Evolutionary conservation across 1,140 invertebrate genomes (phyloP).

Genomic region (Heliconius congener): DNA sequence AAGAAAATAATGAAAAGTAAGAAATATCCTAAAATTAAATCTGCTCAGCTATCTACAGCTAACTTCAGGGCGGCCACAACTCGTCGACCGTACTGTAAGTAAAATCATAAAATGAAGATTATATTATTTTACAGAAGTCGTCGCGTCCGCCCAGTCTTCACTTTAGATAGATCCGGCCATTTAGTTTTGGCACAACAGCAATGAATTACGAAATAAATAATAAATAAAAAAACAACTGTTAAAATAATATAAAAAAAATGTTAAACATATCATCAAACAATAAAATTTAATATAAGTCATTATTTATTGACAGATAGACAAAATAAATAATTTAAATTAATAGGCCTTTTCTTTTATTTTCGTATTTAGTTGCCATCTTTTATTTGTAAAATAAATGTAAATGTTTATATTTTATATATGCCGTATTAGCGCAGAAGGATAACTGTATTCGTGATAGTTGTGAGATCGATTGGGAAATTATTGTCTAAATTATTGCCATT

Average conservation of each 20-base stretch:
- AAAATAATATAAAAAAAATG: background rate
- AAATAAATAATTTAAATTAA: conserved; percentile 16
- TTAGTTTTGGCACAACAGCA: conserved; percentile 59
- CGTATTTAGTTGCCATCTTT: background rate
- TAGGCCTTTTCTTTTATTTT: background rate
- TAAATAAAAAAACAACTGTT: background rate
- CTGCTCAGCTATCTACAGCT: too few relatives aligned
- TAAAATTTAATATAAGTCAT: background rate
- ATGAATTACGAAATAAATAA: background rate
- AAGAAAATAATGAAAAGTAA: too few relatives aligned
- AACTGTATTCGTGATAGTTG: too few relatives aligned
- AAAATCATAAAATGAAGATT: too few relatives aligned
- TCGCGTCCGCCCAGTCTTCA: conserved; percentile 66
- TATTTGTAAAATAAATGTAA: background rate
- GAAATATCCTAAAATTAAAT: too few relatives aligned
- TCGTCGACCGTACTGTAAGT: too few relatives aligned
- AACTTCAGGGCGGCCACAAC: too few relatives aligned
- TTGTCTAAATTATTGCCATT: too few relatives aligned
- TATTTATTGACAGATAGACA: conserved; percentile 20
- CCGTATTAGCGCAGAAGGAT: too few relatives aligned
- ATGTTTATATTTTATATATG: too few relatives aligned
- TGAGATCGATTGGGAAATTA: too few relatives aligned
- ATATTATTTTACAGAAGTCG: conserved; percentile 54
- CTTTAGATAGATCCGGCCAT: conserved; percentile 67
- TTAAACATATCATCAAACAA: background rate